These are phyloP conservation scores for Lepidostoma basale DNA, from an alignment of 1,140 invertebrate genomes.

Conservation along the genomic window DNA sequence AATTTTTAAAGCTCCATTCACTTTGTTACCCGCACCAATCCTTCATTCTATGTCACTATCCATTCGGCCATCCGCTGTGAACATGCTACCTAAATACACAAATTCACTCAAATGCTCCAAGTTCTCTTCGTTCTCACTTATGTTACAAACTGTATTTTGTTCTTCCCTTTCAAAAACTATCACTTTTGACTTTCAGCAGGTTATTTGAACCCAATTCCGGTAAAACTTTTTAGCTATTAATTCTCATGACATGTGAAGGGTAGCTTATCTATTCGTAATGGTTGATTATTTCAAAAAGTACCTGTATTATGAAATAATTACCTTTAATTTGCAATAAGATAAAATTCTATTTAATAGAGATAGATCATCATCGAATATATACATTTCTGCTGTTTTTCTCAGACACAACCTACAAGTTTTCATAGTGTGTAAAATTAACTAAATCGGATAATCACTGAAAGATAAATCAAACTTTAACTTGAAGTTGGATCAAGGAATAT, in stretches of 20 bases:
- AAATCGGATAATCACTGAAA: no score
- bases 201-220: background rate
- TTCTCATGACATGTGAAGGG: background rate
- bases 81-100: no score
- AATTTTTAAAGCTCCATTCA: no score
- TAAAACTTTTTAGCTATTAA: no score
- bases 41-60: no score
- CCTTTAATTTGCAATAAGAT: conserved; percentile 17
- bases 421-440: background rate
- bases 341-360: conserved; percentile 1
- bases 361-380: conserved; percentile 17
- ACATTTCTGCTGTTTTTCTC: background rate
- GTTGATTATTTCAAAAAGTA: background rate
- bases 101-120: no score
- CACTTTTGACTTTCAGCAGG: background rate
- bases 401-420: conserved; percentile 22
- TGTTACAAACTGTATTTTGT: no score
- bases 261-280: background rate
- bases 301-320: background rate
- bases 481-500: no score
- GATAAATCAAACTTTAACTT: no score
- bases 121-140: no score
- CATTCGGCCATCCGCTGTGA: no score
- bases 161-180: background rate
- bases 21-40: no score